Conservation (phyloP, 2,888 invertebrate genomes). For the Drosophila setosimentum region DNA sequence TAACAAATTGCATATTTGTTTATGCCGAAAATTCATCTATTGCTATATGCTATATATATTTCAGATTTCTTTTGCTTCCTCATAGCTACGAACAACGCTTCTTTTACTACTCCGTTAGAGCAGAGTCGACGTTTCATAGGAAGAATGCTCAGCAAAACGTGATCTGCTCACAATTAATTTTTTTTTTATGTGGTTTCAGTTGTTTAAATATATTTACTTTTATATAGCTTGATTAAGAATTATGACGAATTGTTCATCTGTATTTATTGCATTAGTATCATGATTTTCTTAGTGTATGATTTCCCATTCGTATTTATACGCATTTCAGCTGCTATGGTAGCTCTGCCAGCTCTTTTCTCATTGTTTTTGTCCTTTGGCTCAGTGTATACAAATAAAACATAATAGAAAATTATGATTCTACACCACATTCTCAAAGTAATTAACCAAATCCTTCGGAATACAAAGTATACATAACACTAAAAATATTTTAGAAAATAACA, state of each 20-base stretch:
- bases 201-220: background rate
- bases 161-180: background rate
- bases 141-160: background rate
- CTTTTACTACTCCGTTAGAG: background rate
- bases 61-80: background rate
- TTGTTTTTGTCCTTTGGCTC: background rate
- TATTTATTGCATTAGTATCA: background rate
- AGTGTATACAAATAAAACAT: background rate
- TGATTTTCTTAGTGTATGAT: background rate
- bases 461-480: background rate
- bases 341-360: background rate
- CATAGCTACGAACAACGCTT: background rate
- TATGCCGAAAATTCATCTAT: background rate
- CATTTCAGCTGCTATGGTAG: background rate
- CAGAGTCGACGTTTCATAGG: background rate
- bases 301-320: background rate
- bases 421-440: background rate
- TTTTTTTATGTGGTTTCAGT: background rate
- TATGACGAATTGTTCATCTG: background rate
- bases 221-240: background rate
- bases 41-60: background rate
- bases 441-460: background rate
- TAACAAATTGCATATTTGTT: background rate
- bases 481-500: background rate
- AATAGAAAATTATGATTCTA: background rate